Evolutionary conservation across 2,113 vertebrate species (phyloP), one percentile per base, ranked within the genome.

Genomic region (Hucho hucho): DNA sequence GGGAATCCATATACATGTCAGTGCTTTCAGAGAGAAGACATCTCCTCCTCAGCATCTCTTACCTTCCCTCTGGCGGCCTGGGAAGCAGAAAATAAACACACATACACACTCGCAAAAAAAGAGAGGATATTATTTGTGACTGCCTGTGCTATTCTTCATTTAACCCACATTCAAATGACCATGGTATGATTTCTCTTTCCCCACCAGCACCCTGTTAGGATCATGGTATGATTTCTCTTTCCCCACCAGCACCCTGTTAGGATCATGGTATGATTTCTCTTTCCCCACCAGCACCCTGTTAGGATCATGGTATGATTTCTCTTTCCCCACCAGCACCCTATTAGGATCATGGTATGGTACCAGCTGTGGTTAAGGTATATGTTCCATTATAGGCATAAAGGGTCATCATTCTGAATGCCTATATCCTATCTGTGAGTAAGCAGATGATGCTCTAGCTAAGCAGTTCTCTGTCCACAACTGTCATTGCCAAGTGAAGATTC

Each of bases 1-100:
- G 79, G 75, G 58, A 79, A 83, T 87, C 75, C 64, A 70, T 85
- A 65, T 81, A 75, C 61, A 76, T 82, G 82, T 86, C 80, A 78
- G 70, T 0, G 4, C 82, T 63, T 77, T 81, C 80, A 72, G 74
- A 59, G 28, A 70, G 58, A 74, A 87, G 64, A 73, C 75, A 61
- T 53, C 49, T 53, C 14, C 67, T 74, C 71, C 75, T 68, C 70
- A 79, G 70, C 46, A 80, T 70, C 70, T 74, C 14, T 75, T 77
- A 64, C 78, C 72, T 75, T 79, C 69, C 79, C 70, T 75, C 11
- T 2, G 58, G 86, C 75, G 69, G 75, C 77, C 58, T 49, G 43
- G 26, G 20, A 63, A 79, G 79, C 22, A 46, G 59, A 75, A 77
- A 22, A 82, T 68, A 68, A 59, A 75, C 56, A 71, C 26, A 20